These are phyloP conservation scores for Geophilus truncorum DNA, from an alignment of 2,888 invertebrate genomes.

Conservation along the genomic window DNA sequence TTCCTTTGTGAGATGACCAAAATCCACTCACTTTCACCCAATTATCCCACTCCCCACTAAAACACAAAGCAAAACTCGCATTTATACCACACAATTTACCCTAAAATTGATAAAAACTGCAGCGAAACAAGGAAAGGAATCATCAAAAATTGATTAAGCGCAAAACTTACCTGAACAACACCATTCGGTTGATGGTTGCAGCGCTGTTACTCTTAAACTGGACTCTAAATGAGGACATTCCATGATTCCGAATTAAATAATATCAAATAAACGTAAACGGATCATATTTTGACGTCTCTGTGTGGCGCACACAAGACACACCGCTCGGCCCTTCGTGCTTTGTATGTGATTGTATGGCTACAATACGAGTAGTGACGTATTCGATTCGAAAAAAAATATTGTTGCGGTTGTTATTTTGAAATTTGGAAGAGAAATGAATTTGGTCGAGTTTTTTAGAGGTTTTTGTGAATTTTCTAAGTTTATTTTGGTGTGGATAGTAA, in stretches of 20 bases:
- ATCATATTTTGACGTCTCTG: not conserved
- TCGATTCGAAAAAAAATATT: not conserved
- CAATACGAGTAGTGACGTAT: not conserved
- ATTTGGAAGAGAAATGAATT: no score
- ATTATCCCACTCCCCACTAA: not conserved
- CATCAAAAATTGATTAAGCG: not conserved
- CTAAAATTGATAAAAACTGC: not conserved
- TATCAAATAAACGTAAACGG: not conserved
- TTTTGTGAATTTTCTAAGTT: no score
- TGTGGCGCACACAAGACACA: not conserved
- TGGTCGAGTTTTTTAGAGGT: no score
- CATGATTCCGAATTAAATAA: constrained; percentile 40
- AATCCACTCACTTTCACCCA: not conserved
- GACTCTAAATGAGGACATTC: constrained; percentile 48
- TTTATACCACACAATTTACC: no score
- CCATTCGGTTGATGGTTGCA: constrained; percentile 40
- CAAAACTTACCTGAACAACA: not conserved
- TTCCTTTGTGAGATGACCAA: not conserved
- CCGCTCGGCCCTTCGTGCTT: not conserved
- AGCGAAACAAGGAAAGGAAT: not conserved
- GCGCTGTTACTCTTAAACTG: constrained; percentile 44
- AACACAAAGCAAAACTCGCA: no score
- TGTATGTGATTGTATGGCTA: not conserved
- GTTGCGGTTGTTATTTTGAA: not conserved
- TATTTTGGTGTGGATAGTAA: no score